These are phyloP conservation scores for Biston stratarius DNA, from an alignment of 2,888 invertebrate species.

Conservation along the genomic window DNA sequence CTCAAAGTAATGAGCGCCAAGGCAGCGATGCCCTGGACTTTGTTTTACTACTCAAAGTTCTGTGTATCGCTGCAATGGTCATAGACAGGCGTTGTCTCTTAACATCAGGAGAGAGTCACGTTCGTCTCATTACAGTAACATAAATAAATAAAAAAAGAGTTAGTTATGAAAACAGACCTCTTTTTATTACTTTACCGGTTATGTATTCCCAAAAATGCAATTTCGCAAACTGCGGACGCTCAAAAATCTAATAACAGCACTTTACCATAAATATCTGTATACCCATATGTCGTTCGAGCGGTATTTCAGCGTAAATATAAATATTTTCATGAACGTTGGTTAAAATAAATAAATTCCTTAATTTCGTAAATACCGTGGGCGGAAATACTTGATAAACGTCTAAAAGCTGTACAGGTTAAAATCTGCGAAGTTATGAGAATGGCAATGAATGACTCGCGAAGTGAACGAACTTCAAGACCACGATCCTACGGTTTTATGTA, in stretches of 20 bases:
- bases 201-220: slow-evolving; percentile 38
- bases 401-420: slow-evolving; percentile 40
- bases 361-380: slow-evolving; percentile 48
- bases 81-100: no score
- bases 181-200: slow-evolving; percentile 25
- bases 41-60: no score
- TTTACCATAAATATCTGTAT: slow-evolving; percentile 43
- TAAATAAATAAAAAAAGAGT: no score
- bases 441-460: slow-evolving; percentile 41
- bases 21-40: no score
- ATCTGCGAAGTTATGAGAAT: slow-evolving; percentile 46
- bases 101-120: no score
- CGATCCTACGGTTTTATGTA: slow-evolving; percentile 33
- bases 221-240: slow-evolving; percentile 37
- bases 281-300: slow-evolving; percentile 36
- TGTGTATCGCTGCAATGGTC: no score
- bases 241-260: slow-evolving; percentile 41
- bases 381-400: slow-evolving; percentile 52
- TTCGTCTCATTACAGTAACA: no score
- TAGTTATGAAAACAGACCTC: slow-evolving; percentile 34
- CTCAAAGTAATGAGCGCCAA: no score
- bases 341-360: slow-evolving; percentile 61
- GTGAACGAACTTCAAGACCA: slow-evolving; percentile 48
- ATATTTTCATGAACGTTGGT: slow-evolving; percentile 39
- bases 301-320: slow-evolving; percentile 33